These are phyloP conservation scores for Andricus grossulariae DNA, from an alignment of 1,140 invertebrate genomes.

Conservation along the genomic window DNA sequence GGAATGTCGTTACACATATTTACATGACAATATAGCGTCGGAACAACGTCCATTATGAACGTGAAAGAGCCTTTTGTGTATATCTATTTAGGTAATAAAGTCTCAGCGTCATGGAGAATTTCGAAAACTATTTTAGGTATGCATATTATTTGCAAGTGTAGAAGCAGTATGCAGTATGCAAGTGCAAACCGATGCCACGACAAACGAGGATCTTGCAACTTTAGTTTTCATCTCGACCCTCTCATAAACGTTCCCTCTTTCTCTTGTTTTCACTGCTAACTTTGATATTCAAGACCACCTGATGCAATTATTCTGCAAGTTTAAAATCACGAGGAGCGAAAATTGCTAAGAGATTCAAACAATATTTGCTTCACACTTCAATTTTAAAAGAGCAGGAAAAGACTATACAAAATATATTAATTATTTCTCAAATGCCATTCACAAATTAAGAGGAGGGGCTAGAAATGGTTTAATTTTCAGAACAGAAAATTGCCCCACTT, in stretches of 20 bases:
- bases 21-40: not conserved
- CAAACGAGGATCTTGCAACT: constrained; percentile 9
- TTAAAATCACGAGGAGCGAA: constrained; percentile 7
- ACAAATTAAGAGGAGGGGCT: too few relatives aligned
- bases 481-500: too few relatives aligned
- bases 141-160: constrained; percentile 27
- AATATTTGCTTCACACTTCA: not conserved
- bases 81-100: constrained; percentile 23
- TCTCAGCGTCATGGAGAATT: not conserved
- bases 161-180: not conserved
- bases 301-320: constrained; percentile 16
- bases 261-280: not conserved
- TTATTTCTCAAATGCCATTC: too few relatives aligned
- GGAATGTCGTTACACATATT: constrained; percentile 16
- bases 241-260: not conserved
- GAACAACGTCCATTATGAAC: not conserved
- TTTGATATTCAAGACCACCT: constrained; percentile 20
- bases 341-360: constrained; percentile 35
- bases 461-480: too few relatives aligned
- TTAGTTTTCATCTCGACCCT: not conserved
- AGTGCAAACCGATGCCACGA: constrained; percentile 5
- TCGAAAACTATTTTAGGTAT: constrained; percentile 22
- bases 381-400: not conserved
- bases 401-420: not conserved
- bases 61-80: not conserved